A percentile compares a stretch with the other conserved stretches of the same genome.
Evolutionary conservation across 2,888 invertebrate genomes (phyloP).

Genomic region (Chrysolina americana): DNA sequence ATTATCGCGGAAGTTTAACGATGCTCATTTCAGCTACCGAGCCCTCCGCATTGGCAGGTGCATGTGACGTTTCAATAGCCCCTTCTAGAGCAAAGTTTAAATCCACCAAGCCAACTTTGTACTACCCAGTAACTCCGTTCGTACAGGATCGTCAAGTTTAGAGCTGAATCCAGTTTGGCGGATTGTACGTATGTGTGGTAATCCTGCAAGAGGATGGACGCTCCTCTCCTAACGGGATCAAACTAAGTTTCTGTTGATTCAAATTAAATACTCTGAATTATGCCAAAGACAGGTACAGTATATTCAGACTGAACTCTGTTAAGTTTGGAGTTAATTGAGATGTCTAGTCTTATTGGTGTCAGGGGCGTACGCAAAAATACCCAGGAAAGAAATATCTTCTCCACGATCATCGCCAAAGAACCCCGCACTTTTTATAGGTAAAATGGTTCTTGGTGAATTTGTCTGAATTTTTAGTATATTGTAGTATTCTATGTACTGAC

Average conservation of each 20-base stretch:
- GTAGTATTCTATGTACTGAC: too few species aligned
- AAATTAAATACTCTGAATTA: constrained; percentile 12
- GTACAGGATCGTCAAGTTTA: background rate
- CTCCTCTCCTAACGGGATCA: constrained; percentile 25
- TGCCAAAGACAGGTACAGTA: background rate
- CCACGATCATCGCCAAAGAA: too few species aligned
- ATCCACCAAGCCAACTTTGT: background rate
- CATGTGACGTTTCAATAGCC: constrained; percentile 4
- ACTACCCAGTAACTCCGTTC: background rate
- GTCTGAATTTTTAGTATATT: too few species aligned
- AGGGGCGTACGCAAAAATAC: too few species aligned
- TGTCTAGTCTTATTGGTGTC: too few species aligned
- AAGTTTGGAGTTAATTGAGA: background rate
- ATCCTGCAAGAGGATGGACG: background rate
- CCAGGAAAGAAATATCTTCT: too few species aligned
- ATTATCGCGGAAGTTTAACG: too few species aligned
- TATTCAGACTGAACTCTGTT: background rate
- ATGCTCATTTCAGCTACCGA: background rate
- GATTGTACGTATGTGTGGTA: background rate
- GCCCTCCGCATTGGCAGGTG: background rate
- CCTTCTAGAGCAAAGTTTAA: background rate
- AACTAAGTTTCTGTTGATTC: constrained; percentile 32
- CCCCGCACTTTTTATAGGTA: too few species aligned
- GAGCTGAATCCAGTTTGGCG: background rate
- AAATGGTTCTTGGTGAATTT: too few species aligned